Base-by-base conservation (phyloP, 2,113 vertebrate genomes). In the Phalacrocorax carbo region DNA sequence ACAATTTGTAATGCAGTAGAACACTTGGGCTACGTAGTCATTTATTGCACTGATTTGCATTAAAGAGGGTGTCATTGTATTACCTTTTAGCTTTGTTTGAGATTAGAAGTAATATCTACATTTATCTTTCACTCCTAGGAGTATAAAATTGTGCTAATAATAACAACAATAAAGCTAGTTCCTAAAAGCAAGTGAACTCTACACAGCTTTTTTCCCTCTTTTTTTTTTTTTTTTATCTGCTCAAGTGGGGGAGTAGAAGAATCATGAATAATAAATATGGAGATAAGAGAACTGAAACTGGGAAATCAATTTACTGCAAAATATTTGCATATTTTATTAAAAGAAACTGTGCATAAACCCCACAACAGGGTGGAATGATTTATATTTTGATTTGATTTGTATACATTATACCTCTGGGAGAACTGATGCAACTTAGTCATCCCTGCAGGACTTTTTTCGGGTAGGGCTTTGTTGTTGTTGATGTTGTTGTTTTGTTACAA, bases 301-400 rank as follows among this genome's bases (percentile, higher is more conserved):
- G 98, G 98, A 98, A 98, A 98, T 98, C 98, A 98, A 98, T 98
- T 98, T 98, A 98, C 98, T 98, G 97, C 97, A 98, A 98, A 98
- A 98, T 98, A 98, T 98, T 98, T 98, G 98, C 98, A 98, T 98
- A 98, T 98, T 98, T 98, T 98, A 98, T 98, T 98, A 98, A 98
- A 98, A 98, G 98, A 98, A 97, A 97, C 98, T 94, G 96, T 97
- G 98, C 97, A 96, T 96, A 98, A 98, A 97, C 95, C 97, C 97
- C 97, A 79, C 97, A 97, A 97, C 97, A 94, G 96, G 95, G 97
- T 82, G 94, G 96, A 96, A 94, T 97, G 97, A 97, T 97, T 98
- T 98, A 95, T 98, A 95, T 98, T 98, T 98, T 98, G 97, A 98
- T 98, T 98, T 98, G 97, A 98, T 98, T 97, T 98, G 96, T 98